A percentile compares a stretch with the other conserved stretches of the same genome.
phyloP scores from a whole-genome alignment of 2,113 vertebrate species.

The Chascanopsetta lugubris region DNA sequence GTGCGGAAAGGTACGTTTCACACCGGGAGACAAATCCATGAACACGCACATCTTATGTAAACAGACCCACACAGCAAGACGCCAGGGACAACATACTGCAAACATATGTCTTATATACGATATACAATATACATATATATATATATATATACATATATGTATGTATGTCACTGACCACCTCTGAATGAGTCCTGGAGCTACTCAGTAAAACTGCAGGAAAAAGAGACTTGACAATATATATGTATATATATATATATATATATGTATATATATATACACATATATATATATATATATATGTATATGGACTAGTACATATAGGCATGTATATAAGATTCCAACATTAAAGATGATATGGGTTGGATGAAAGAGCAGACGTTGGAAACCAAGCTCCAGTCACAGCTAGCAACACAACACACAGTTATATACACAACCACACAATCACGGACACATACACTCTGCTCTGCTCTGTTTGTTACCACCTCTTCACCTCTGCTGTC shows the following conservation, averaged over 20 bases:
- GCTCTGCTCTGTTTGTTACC: slow-evolving; percentile 68
- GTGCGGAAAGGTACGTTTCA: slow-evolving; percentile 89
- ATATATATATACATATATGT: slow-evolving; percentile 23
- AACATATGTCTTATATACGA: slow-evolving; percentile 14
- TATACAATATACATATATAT: slow-evolving; percentile 30
- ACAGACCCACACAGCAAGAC: slow-evolving; percentile 43
- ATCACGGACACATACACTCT: slow-evolving; percentile 17
- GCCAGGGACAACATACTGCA: slow-evolving; percentile 36
- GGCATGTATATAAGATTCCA: neutral
- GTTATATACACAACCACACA: slow-evolving; percentile 14
- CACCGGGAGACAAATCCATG: slow-evolving; percentile 49
- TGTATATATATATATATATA: too few species aligned
- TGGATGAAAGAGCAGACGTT: neutral
- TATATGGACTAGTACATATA: slow-evolving; percentile 29
- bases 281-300: slow-evolving; percentile 29
- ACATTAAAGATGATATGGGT: slow-evolving; percentile 17
- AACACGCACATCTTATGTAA: slow-evolving; percentile 48
- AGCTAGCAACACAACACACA: slow-evolving; percentile 28
- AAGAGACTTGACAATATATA: too few species aligned
- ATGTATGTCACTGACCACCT: too few species aligned
- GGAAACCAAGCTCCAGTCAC: slow-evolving; percentile 31
- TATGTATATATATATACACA: too few species aligned
- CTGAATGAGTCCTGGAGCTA: too few species aligned
- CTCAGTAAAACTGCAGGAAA: too few species aligned
- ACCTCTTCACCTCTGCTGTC: slow-evolving; percentile 58